Conservation (phyloP, 1,140 invertebrate species). For the Drosophila lacertosa region DNA sequence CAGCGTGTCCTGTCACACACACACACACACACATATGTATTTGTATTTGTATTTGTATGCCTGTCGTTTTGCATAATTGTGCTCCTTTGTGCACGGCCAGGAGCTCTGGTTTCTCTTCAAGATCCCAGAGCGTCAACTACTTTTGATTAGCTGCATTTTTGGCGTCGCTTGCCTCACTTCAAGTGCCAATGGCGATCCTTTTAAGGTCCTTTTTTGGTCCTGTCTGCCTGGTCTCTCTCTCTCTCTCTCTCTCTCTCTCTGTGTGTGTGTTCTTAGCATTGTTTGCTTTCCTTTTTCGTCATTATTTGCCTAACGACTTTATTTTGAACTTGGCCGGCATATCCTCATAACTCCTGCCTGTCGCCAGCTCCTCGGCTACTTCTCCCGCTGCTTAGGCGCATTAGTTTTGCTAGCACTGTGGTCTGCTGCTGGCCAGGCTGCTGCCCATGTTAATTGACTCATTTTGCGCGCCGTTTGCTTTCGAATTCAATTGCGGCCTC, state of each 20-base stretch:
- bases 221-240: background rate
- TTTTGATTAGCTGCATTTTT: slow-evolving; percentile 75
- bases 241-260: background rate
- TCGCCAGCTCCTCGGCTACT: slow-evolving; percentile 36
- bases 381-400: slow-evolving; percentile 50
- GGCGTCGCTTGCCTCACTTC: slow-evolving; percentile 66
- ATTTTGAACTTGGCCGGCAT: slow-evolving; percentile 62
- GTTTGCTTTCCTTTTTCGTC: slow-evolving; percentile 44
- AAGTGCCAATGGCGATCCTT: slow-evolving; percentile 54
- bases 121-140: slow-evolving; percentile 50
- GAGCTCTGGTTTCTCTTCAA: slow-evolving; percentile 26
- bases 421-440: slow-evolving; percentile 12
- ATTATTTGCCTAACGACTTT: slow-evolving; percentile 69
- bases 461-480: slow-evolving; percentile 72
- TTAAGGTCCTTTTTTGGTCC: too few relatives aligned
- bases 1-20: slow-evolving; percentile 53
- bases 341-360: slow-evolving; percentile 40
- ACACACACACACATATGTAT: slow-evolving; percentile 7
- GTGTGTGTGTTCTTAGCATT: slow-evolving; percentile 36
- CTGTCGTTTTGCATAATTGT: slow-evolving; percentile 59
- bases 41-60: slow-evolving; percentile 1
- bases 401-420: slow-evolving; percentile 65
- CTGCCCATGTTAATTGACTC: slow-evolving; percentile 60
- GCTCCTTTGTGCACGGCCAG: slow-evolving; percentile 18
- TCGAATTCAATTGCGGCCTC: slow-evolving; percentile 55